Percentiles rank a stretch among this genome's conserved stretches.
phyloP scores from a whole-genome alignment of 2,113 vertebrate species.

The Phaetusa simplex region DNA sequence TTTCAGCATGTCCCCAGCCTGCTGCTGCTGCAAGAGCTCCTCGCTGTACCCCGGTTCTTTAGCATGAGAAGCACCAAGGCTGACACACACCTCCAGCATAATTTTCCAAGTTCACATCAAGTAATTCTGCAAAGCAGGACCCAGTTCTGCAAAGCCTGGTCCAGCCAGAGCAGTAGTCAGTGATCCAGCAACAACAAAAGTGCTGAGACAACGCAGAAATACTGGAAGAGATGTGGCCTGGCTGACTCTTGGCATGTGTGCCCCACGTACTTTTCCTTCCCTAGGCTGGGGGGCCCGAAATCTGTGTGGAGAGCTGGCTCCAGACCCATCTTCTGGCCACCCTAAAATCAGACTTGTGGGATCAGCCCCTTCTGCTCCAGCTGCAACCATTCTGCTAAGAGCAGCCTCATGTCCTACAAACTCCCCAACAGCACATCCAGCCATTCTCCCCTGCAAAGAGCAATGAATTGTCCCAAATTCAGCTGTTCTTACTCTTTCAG shows the following conservation, averaged over 20 bases:
- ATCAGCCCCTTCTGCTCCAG: background rate
- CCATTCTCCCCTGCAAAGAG: background rate
- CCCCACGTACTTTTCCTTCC: background rate
- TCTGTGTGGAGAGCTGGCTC: background rate
- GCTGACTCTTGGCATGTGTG: background rate
- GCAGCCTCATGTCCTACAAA: background rate
- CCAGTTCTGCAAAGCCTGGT: background rate
- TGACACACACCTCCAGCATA: rapidly evolving
- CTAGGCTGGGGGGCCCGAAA: background rate
- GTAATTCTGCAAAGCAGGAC: background rate
- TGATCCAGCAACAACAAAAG: background rate
- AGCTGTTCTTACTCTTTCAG: background rate
- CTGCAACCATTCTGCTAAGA: background rate
- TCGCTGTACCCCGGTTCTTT: rapidly evolving
- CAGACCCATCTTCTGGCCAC: background rate
- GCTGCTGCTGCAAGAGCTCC: background rate
- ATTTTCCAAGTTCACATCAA: background rate
- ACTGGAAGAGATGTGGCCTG: background rate
- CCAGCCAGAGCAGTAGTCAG: background rate
- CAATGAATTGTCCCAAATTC: background rate
- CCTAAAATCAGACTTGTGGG: background rate
- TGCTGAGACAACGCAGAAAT: background rate
- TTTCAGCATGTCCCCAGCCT: background rate
- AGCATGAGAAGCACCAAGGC: background rate
- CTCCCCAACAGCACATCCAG: background rate